Conservation (phyloP, 1,140 invertebrate species). For the Monomorium pharaonis region DNA sequence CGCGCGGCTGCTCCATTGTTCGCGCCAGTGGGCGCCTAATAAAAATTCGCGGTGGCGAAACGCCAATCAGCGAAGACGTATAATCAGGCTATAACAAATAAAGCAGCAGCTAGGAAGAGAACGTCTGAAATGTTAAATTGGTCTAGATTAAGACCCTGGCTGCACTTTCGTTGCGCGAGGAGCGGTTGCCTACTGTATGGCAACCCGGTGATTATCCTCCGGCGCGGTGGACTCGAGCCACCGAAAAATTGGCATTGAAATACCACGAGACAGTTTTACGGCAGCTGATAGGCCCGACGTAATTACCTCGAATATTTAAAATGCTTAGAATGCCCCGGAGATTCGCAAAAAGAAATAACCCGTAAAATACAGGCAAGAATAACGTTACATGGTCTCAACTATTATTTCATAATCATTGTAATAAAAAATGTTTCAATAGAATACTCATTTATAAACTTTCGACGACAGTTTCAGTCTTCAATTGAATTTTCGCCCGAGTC, state of each 20-base stretch:
- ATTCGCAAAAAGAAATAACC: neutral
- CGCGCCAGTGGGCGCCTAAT: constrained; percentile 30
- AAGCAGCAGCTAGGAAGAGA: constrained; percentile 68
- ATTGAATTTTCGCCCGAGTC: constrained; percentile 13
- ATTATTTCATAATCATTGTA: neutral
- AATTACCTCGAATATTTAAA: constrained; percentile 71
- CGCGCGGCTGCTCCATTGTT: neutral
- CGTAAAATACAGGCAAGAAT: neutral
- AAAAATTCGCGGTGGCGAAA: constrained; percentile 73
- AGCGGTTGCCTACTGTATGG: constrained; percentile 65
- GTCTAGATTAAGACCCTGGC: constrained; percentile 73
- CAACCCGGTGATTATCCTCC: constrained; percentile 80
- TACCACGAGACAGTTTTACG: constrained; percentile 80
- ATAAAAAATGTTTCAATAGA: neutral
- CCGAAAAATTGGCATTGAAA: constrained; percentile 81
- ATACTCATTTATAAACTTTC: neutral
- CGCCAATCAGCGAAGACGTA: constrained; percentile 74
- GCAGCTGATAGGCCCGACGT: constrained; percentile 75
- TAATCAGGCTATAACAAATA: constrained; percentile 63
- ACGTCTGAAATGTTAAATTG: constrained; percentile 80
- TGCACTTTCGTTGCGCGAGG: constrained; percentile 60
- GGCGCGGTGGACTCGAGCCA: constrained; percentile 72
- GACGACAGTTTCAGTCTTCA: neutral
- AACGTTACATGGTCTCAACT: neutral
- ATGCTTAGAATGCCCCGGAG: constrained; percentile 74